These are phyloP conservation scores for Cynocephalus volans DNA, from an alignment of 2,113 vertebrate genomes.

Conservation along the genomic window DNA sequence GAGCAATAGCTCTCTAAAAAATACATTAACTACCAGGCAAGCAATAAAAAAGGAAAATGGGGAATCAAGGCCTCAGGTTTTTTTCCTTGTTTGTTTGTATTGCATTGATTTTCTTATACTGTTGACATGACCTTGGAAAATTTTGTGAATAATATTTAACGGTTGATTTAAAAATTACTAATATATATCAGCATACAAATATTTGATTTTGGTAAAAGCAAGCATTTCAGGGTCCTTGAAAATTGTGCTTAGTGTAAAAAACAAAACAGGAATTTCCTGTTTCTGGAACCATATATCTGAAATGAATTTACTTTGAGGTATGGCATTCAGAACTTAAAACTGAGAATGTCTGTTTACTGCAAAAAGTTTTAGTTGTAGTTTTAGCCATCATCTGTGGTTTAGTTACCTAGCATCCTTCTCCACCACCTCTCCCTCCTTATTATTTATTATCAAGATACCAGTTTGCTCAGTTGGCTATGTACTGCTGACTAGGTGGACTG, in stretches of 20 bases:
- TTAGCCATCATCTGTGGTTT: not conserved
- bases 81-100: not conserved
- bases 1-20: not conserved
- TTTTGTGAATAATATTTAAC: not conserved
- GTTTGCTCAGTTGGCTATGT: not conserved
- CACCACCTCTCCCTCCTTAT: not conserved
- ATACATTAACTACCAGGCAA: not conserved
- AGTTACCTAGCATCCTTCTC: too few relatives aligned
- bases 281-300: not conserved
- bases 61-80: not conserved
- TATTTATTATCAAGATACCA: not conserved
- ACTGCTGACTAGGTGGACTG: not conserved
- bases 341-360: not conserved
- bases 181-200: not conserved
- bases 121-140: not conserved
- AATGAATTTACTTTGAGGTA: conserved; percentile 13
- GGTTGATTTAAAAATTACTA: not conserved
- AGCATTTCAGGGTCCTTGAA: not conserved
- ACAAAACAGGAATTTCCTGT: not conserved
- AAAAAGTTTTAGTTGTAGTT: not conserved
- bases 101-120: not conserved
- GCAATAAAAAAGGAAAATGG: not conserved
- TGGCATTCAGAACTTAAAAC: not conserved
- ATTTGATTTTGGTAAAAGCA: not conserved
- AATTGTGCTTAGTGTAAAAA: not conserved